Conservation (phyloP, 1,140 invertebrate species). For the Drosophila prosaltans region DNA sequence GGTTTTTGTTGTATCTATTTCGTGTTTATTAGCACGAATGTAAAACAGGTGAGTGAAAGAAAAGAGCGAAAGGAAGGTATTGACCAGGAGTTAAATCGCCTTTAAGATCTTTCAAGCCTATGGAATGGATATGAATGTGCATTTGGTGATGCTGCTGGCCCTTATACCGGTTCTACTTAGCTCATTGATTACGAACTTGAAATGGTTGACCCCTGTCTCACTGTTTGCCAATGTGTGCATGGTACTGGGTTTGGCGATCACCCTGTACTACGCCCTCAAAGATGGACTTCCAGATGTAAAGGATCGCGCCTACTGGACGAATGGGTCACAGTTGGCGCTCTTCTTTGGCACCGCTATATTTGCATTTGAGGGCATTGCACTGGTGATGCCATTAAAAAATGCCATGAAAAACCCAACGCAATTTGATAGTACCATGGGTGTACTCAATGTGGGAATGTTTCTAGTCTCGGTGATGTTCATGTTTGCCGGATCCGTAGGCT, state of each 20-base stretch:
- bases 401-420: slow-evolving; percentile 92
- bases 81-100: neutral
- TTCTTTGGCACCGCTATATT: slow-evolving; percentile 92
- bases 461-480: slow-evolving; percentile 87
- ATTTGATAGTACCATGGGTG: slow-evolving; percentile 90
- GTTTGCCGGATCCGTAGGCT: slow-evolving; percentile 92
- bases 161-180: slow-evolving; percentile 89
- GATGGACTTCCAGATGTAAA: slow-evolving; percentile 87
- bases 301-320: slow-evolving; percentile 85
- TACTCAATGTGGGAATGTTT: slow-evolving; percentile 93
- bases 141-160: slow-evolving; percentile 88
- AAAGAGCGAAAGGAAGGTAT: too few species aligned
- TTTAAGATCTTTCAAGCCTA: slow-evolving; percentile 87
- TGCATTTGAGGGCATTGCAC: slow-evolving; percentile 91
- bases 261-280: slow-evolving; percentile 88
- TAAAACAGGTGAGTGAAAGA: slow-evolving; percentile 87
- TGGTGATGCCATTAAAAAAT: slow-evolving; percentile 94
- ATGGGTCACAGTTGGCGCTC: slow-evolving; percentile 86
- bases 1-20: slow-evolving; percentile 98
- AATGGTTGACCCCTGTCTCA: slow-evolving; percentile 89
- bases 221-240: slow-evolving; percentile 89
- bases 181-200: slow-evolving; percentile 90
- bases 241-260: slow-evolving; percentile 86
- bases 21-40: slow-evolving; percentile 93
- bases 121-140: slow-evolving; percentile 85